Conservation (phyloP, 2,113 vertebrate species). For the Pantherophis guttatus region DNA sequence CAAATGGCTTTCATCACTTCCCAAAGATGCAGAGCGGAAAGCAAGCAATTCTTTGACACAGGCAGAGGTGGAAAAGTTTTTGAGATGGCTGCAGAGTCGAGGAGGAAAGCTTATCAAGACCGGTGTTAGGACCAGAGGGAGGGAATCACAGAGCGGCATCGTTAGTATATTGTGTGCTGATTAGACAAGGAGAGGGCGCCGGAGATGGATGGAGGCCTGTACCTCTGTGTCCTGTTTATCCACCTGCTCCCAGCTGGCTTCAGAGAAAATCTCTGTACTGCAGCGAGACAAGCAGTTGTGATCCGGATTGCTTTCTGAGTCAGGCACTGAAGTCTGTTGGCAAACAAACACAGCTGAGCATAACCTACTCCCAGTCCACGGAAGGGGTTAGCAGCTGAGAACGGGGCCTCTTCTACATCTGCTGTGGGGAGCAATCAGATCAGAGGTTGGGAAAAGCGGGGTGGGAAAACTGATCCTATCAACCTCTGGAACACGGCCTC, state of each 20-base stretch:
- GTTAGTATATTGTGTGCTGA: constrained; percentile 14
- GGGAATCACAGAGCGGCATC: not conserved
- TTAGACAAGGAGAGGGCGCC: constrained; percentile 9
- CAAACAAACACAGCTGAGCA: constrained; percentile 78
- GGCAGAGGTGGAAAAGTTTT: constrained; percentile 12
- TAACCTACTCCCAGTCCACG: constrained; percentile 47
- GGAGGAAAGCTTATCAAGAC: constrained; percentile 12
- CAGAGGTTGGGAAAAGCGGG: fast-evolving
- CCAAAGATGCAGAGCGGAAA: constrained; percentile 16
- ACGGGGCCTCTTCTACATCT: not conserved
- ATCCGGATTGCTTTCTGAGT: constrained; percentile 94
- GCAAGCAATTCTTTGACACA: constrained; percentile 51
- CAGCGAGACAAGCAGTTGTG: constrained; percentile 95
- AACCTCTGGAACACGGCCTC: not conserved
- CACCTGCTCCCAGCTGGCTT: constrained; percentile 99
- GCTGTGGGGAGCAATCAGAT: not conserved
- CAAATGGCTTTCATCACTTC: constrained; percentile 26
- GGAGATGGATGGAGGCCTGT: constrained; percentile 70
- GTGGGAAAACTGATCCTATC: not conserved
- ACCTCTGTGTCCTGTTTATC: constrained; percentile 98
- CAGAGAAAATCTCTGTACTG: constrained; percentile 97
- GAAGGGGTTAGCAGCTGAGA: not conserved
- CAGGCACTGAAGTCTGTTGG: constrained; percentile 90
- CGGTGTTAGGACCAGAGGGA: not conserved
- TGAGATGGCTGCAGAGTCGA: not conserved